Conservation (phyloP, 1,140 invertebrate genomes). For the Drosophila chauvacae region DNA sequence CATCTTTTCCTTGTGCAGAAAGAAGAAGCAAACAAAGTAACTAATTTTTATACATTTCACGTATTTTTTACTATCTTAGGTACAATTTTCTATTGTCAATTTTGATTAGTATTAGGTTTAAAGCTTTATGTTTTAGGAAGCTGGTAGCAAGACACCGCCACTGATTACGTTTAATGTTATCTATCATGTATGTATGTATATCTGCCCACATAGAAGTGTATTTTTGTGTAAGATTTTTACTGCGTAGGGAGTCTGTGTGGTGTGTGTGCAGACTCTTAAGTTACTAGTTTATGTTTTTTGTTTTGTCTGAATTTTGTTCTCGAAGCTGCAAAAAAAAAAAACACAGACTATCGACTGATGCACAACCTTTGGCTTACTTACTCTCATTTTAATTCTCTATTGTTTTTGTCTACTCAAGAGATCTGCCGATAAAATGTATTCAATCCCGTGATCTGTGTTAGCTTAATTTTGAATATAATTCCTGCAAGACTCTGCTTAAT, state of each 20-base stretch:
- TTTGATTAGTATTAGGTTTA: slow-evolving; percentile 77
- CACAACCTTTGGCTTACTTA: slow-evolving; percentile 7
- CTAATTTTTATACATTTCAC: slow-evolving; percentile 48
- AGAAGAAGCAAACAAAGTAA: slow-evolving; percentile 31
- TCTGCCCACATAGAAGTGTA: slow-evolving; percentile 52
- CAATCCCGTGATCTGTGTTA: slow-evolving; percentile 29
- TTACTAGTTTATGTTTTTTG: slow-evolving; percentile 81
- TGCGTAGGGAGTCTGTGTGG: slow-evolving; percentile 7
- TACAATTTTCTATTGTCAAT: slow-evolving; percentile 65
- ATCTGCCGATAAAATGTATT: slow-evolving; percentile 11
- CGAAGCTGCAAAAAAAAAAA: slow-evolving; percentile 17
- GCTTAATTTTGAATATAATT: slow-evolving; percentile 28
- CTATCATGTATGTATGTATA: slow-evolving; percentile 53
- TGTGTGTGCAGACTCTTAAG: slow-evolving; percentile 50
- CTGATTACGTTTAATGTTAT: slow-evolving; percentile 70
- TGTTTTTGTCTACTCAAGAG: slow-evolving; percentile 6
- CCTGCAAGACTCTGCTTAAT: slow-evolving; percentile 35
- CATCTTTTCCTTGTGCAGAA: slow-evolving; percentile 45
- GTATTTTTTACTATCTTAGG: slow-evolving; percentile 60
- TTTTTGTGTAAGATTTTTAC: slow-evolving; percentile 39
- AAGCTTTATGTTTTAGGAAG: slow-evolving; percentile 70
- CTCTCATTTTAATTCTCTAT: slow-evolving; percentile 6
- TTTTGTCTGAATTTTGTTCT: slow-evolving; percentile 54
- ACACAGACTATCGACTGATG: slow-evolving; percentile 52
- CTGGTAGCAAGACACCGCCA: slow-evolving; percentile 57